phyloP scores from a whole-genome alignment of 2,888 invertebrate species.

The Pasiphila rectangulata region DNA sequence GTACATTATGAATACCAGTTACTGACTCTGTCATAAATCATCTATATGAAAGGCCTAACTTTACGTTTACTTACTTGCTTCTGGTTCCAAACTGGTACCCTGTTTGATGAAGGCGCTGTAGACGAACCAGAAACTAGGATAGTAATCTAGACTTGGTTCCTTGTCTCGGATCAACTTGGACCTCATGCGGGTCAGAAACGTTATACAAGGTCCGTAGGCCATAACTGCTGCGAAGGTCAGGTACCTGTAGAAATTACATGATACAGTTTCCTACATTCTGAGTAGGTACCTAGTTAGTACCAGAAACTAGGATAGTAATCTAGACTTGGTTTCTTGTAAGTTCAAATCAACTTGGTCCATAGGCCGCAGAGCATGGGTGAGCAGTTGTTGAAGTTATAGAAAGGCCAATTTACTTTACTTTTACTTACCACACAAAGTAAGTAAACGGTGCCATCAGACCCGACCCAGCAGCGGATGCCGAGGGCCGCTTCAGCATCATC shows the following conservation, averaged over 20 bases:
- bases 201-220: constrained; percentile 89
- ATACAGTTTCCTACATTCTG: no score
- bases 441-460: constrained; percentile 92
- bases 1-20: no score
- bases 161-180: constrained; percentile 82
- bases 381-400: no score
- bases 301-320: constrained; percentile 87
- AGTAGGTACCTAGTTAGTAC: no score
- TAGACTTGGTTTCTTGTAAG: constrained; percentile 81
- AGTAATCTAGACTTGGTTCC: constrained; percentile 81
- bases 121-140: constrained; percentile 91
- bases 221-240: constrained; percentile 86
- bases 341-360: constrained; percentile 82
- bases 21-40: no score
- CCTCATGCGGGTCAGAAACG: constrained; percentile 84
- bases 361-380: no score
- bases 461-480: constrained; percentile 90
- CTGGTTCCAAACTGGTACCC: constrained; percentile 89
- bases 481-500: constrained; percentile 89
- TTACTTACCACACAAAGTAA: constrained; percentile 82
- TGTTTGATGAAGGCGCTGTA: constrained; percentile 94
- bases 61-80: constrained; percentile 84
- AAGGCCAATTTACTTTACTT: not conserved
- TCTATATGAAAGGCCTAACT: no score
- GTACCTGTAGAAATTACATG: constrained; percentile 70